Conservation (phyloP, 1,140 invertebrate species). For the Tetragnatha versicolor region DNA sequence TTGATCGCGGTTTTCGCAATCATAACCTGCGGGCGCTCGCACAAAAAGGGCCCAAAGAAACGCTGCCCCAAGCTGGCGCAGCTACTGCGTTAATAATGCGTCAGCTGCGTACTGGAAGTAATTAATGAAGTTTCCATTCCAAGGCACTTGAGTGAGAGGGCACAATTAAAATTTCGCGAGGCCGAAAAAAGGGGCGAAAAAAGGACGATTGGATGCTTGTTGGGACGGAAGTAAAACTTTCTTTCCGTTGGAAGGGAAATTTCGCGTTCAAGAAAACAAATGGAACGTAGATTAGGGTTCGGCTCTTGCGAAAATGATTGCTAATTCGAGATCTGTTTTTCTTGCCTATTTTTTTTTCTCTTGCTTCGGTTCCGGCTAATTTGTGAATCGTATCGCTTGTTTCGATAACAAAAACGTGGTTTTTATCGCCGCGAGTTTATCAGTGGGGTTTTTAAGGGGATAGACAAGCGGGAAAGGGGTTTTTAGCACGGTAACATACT, state of each 20-base stretch:
- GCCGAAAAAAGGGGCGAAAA: background rate
- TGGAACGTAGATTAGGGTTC: background rate
- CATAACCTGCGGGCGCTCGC: too few species aligned
- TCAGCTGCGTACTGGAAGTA: slow-evolving; percentile 49
- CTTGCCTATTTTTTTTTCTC: too few species aligned
- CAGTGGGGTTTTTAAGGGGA: too few species aligned
- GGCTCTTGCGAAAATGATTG: too few species aligned
- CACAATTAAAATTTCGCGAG: slow-evolving; percentile 49
- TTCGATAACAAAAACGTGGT: too few species aligned
- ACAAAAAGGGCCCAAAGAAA: background rate
- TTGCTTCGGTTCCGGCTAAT: too few species aligned
- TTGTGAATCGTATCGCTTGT: too few species aligned
- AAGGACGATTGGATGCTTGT: slow-evolving; percentile 43
- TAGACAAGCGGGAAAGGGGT: too few species aligned
- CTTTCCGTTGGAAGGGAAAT: background rate
- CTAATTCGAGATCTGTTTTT: too few species aligned
- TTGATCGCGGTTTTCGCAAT: too few species aligned
- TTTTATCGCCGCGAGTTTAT: too few species aligned
- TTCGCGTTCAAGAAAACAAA: slow-evolving; percentile 15
- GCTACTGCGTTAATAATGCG: slow-evolving; percentile 48
- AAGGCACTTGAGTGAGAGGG: slow-evolving; percentile 45
- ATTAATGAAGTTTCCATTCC: slow-evolving; percentile 52
- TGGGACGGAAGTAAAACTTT: slow-evolving; percentile 36
- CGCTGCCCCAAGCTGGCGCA: slow-evolving; percentile 34
- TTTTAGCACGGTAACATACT: too few species aligned